Evolutionary conservation across 2,113 vertebrate genomes (phyloP), one percentile per base, ranked within the genome.

Genomic region (Falco punctatus): DNA sequence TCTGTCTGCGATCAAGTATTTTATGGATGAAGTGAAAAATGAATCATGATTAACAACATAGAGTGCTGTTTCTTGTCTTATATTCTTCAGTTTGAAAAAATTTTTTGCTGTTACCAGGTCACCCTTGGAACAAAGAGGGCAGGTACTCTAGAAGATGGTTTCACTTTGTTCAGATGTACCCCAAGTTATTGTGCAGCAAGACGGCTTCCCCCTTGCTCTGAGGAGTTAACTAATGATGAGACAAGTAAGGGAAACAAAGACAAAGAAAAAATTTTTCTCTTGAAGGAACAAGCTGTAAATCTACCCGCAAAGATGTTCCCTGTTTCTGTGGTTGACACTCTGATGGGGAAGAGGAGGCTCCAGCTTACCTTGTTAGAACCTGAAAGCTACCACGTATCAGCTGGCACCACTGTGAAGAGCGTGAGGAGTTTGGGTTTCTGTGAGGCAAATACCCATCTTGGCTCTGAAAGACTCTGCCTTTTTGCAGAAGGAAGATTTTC

Each of bases 211-310:
- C 7, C 72, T 94, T 67, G 20, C 44, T 90, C 82, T 83, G 83
- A 81, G 48, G 85, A 70, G 11, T 69, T 93, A 75, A 49, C 44
- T 95, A 65, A 54, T 23, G 58, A 86, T 91, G 92, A 94, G 88
- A 92, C 10, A 13, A 38, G 66, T 90, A 93, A 91, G 94, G 86
- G 97, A 96, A 93, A 11, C 32, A 59, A 58, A 11, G 66, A 49
- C 84, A 58, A 79, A 48, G 96, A 93, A 40, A 22, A 57, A 7
- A 22, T 44, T 28, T 35, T 55, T n/a, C 30, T 71, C 24, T 48
- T 80, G 28, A 94, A 77, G 26, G 49, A 96, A 16, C 58, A 70
- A 18, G 1, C 30, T 78, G 1, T 80, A 80, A 46, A 2, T 51
- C 64, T 27, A 7, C 48, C 67, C 49, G 19, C 11, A 78, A 83